phyloP scores from a whole-genome alignment of 2,888 invertebrate species.

The Drosophila niveifrons region DNA sequence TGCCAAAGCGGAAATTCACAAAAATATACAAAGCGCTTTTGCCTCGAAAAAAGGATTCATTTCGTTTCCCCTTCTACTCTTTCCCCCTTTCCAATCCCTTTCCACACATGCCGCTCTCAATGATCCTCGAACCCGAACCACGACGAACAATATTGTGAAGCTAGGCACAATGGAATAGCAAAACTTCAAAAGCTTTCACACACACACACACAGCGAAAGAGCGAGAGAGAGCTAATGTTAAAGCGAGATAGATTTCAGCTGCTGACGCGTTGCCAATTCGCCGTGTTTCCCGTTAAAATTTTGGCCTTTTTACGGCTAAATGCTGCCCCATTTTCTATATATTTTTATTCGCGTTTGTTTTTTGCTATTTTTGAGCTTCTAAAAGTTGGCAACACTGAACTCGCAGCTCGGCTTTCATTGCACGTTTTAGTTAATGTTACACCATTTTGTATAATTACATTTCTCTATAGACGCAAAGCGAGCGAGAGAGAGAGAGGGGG shows the following conservation, averaged over 20 bases:
- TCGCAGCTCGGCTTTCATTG: conserved; percentile 31
- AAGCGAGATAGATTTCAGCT: not conserved
- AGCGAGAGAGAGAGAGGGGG: not conserved
- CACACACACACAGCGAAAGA: conserved; percentile 16
- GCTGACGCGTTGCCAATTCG: not conserved
- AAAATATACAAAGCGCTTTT: conserved; percentile 55
- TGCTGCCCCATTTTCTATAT: not conserved
- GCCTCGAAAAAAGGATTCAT: conserved; percentile 36
- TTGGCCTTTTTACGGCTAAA: conserved; percentile 14
- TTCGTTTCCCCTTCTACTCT: conserved; percentile 12
- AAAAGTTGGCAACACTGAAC: conserved; percentile 21
- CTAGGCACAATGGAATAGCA: conserved; percentile 38
- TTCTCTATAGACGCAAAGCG: conserved; percentile 53
- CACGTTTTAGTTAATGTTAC: conserved; percentile 73
- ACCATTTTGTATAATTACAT: conserved; percentile 74
- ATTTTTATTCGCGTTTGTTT: not conserved
- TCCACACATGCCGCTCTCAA: not conserved
- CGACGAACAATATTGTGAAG: conserved; percentile 19
- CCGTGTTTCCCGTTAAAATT: not conserved
- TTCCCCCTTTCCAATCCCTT: conserved; percentile 5
- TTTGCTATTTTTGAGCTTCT: not conserved
- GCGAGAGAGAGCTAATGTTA: not conserved
- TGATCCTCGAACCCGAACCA: conserved; percentile 11
- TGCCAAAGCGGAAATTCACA: conserved; percentile 35
- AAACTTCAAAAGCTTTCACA: conserved; percentile 61